These are phyloP conservation scores for Lasius fuliginosus DNA, from an alignment of 2,888 invertebrate genomes.

Conservation along the genomic window DNA sequence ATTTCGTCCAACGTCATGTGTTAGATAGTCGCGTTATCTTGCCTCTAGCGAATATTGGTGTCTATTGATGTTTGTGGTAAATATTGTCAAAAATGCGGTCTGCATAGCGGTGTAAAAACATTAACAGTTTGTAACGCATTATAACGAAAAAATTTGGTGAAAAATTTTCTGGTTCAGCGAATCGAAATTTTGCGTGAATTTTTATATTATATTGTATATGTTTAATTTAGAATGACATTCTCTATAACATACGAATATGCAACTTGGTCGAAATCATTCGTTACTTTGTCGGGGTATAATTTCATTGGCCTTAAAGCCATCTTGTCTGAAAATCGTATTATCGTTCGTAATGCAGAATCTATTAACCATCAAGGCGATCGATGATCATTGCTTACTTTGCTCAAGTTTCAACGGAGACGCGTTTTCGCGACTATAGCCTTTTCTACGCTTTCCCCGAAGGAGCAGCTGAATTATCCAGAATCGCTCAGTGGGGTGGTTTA, in stretches of 20 bases:
- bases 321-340: constrained; percentile 6
- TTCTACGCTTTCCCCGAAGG: constrained; percentile 39
- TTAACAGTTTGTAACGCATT: not conserved
- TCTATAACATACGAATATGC: not conserved
- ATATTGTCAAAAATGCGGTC: not conserved
- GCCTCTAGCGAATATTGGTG: not conserved
- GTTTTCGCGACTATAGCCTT: constrained; percentile 44
- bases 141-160: not conserved
- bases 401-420: constrained; percentile 45
- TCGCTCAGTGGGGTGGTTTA: constrained; percentile 49
- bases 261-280: not conserved
- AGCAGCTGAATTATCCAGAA: constrained; percentile 49
- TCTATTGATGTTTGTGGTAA: not conserved
- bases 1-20: constrained; percentile 41
- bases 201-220: not conserved
- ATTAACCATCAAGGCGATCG: constrained; percentile 45
- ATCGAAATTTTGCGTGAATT: not conserved
- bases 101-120: not conserved
- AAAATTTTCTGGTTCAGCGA: not conserved
- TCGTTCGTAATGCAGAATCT: constrained; percentile 36
- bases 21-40: constrained; percentile 11
- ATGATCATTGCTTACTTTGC: constrained; percentile 47
- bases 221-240: not conserved
- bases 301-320: not conserved
- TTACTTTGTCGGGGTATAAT: not conserved